Percentiles rank a stretch among this genome's conserved stretches.
Evolutionary conservation across 2,113 vertebrate genomes (phyloP).

Genomic region (Bagarius yarrelli): DNA sequence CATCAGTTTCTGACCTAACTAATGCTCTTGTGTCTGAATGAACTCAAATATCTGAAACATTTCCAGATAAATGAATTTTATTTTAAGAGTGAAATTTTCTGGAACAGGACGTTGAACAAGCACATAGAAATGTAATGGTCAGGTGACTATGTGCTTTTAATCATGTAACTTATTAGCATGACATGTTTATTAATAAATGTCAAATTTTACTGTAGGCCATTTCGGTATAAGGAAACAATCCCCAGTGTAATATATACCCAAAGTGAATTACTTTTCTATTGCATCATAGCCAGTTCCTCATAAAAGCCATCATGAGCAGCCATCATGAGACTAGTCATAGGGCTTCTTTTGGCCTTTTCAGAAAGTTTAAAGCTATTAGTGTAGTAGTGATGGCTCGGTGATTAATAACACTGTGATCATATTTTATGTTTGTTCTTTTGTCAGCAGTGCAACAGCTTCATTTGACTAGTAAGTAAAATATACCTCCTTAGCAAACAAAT

Average conservation of each 20-base stretch:
- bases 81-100: background rate
- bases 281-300: background rate
- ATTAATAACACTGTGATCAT: background rate
- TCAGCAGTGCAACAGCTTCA: background rate
- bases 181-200: background rate
- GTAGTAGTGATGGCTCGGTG: background rate
- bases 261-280: background rate
- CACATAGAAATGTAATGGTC: background rate
- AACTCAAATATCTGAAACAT: background rate
- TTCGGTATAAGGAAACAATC: too few species aligned
- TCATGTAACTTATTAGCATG: too few species aligned
- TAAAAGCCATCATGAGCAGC: conserved; percentile 14
- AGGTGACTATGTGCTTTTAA: too few species aligned
- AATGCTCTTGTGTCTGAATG: background rate
- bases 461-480: background rate
- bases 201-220: background rate
- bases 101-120: background rate
- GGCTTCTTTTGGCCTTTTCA: background rate
- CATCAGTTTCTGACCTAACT: background rate
- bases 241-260: background rate
- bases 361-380: background rate
- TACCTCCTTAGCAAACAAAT: background rate
- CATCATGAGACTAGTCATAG: conserved; percentile 16
- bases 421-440: background rate
- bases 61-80: background rate